Conservation (phyloP, 2,888 invertebrate genomes). For the Pristionchus exspectatus region DNA sequence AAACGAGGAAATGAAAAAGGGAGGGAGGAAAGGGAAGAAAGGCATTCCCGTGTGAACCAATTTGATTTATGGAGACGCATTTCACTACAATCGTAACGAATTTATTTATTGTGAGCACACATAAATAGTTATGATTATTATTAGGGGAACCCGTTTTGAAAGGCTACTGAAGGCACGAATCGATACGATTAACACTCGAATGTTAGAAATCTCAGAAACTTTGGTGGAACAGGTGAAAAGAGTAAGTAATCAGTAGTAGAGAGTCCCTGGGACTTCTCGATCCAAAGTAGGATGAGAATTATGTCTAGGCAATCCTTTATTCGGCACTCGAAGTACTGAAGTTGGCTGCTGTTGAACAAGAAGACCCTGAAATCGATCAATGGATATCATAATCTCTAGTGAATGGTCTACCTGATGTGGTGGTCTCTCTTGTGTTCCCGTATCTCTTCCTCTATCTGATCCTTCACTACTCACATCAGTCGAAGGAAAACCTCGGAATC, state of each 20-base stretch:
- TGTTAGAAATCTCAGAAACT: background rate
- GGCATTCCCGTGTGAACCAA: slow-evolving; percentile 1
- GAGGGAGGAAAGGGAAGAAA: background rate
- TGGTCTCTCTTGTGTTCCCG: slow-evolving; percentile 14
- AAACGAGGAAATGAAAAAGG: background rate
- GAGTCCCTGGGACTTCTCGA: slow-evolving; percentile 18
- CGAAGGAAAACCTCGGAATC: slow-evolving; percentile 26
- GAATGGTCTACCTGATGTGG: background rate
- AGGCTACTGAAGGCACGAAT: background rate
- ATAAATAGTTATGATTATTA: slow-evolving; percentile 35
- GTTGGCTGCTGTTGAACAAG: background rate
- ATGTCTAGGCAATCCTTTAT: slow-evolving; percentile 17
- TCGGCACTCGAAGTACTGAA: background rate
- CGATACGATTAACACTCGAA: slow-evolving; percentile 1
- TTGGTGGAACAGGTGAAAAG: slow-evolving; percentile 2
- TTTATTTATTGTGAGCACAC: slow-evolving; percentile 3
- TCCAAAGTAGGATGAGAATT: slow-evolving; percentile 10
- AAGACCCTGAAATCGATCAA: background rate
- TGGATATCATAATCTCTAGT: background rate
- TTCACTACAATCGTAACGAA: background rate
- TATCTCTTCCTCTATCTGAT: slow-evolving; percentile 34
- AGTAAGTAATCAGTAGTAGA: slow-evolving; percentile 26
- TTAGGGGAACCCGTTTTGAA: background rate
- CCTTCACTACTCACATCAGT: slow-evolving; percentile 49
- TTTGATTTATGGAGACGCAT: slow-evolving; percentile 21